Evolutionary conservation across 2,797 vertebrate species (phyloP), one percentile per base, ranked within the genome.

Genomic region (Sebastes oblongus): DNA sequence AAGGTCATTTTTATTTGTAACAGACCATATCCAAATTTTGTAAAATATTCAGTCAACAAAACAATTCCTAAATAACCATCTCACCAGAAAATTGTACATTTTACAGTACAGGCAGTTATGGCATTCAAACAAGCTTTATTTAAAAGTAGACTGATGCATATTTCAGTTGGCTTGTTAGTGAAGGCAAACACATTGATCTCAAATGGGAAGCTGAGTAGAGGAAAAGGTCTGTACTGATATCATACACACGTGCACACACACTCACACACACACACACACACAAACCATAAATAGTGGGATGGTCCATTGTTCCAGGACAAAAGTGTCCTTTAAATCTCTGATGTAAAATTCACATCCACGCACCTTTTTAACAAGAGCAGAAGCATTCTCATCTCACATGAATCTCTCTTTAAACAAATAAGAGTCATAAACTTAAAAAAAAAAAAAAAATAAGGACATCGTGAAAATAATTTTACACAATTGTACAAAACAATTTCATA

Each of bases 91-190:
- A 78, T 59, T 74, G 55, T 72, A 82, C 27, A 66, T 80, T 74
- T 70, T 76, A 84, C 66, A 86, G 73, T 83, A 87, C 75, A 83
- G 81, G 78, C 84, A 86, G 84, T 91, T 66, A 70, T 90, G 91
- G 92, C 90, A 91, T 90, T 86, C 30, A 81, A 71, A 55, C 58
- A 13, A 55, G 22, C 71, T 25, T 36, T 39, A 27, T 24, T 69
- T 52, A 62, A 72, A 34, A 74, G 12, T 24, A 83, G 10, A 81
- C 56, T 64, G 34, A 78, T 86, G 59, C 67, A 86, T 83, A 81
- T 83, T 86, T 87, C 73, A 81, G 22, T 84, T 90, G 89, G 82
- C 82, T 75, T 77, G 42, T 86, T 82, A 73, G 13, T 81, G 24
- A 75, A 85, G 64, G 78, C 50, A 84, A 89, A 88, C 27, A 77